These are phyloP conservation scores for Camponotus floridanus DNA, from an alignment of 1,140 invertebrate species.

Conservation along the genomic window DNA sequence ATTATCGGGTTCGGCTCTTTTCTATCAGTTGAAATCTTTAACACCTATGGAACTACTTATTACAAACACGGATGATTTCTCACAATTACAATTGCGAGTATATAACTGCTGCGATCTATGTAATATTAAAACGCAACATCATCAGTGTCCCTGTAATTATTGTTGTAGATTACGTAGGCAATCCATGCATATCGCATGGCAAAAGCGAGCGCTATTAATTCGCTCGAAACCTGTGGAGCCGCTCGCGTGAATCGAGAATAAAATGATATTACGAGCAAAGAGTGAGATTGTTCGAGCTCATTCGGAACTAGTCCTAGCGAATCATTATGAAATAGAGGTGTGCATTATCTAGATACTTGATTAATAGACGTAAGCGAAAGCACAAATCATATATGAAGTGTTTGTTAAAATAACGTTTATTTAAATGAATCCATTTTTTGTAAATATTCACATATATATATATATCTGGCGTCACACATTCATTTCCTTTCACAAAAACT, in stretches of 20 bases:
- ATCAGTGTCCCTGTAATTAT: constrained; percentile 56
- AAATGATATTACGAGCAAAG: constrained; percentile 1
- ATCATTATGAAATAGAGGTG: constrained; percentile 57
- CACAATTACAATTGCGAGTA: constrained; percentile 37
- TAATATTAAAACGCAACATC: constrained; percentile 53
- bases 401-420: constrained; percentile 81
- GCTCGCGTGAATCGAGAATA: constrained; percentile 19
- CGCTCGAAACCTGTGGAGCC: constrained; percentile 7
- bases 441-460: constrained; percentile 73
- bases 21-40: neutral
- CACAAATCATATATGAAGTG: constrained; percentile 55
- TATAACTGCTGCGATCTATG: constrained; percentile 48
- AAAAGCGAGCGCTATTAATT: constrained; percentile 21
- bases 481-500: constrained; percentile 24
- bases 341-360: constrained; percentile 57
- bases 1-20: constrained; percentile 42
- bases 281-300: constrained; percentile 46
- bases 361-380: constrained; percentile 45
- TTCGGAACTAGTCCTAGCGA: constrained; percentile 76
- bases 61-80: constrained; percentile 5
- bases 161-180: constrained; percentile 37
- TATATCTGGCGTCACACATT: constrained; percentile 8
- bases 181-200: constrained; percentile 18
- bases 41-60: constrained; percentile 52
- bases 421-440: constrained; percentile 83